Evolutionary conservation across 2,797 vertebrate species (phyloP).

Genomic region (Morelia viridis): DNA sequence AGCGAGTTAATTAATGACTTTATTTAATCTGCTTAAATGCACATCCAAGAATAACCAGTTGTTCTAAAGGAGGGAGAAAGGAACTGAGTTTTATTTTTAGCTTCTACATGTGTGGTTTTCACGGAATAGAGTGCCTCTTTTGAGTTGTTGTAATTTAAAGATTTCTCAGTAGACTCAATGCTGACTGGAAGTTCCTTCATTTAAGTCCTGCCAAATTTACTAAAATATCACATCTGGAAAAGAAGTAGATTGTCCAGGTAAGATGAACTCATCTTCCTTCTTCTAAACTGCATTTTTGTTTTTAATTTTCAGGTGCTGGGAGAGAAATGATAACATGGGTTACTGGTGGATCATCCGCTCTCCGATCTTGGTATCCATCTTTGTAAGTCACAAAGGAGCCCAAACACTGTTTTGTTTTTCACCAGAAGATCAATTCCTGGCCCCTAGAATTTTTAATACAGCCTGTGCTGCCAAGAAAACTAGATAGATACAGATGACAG

Average conservation of each 20-base stretch:
- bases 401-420: not conserved
- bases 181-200: not conserved
- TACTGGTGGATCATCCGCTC: conserved; percentile 96
- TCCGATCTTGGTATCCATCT: conserved; percentile 86
- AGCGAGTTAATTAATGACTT: not conserved
- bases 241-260: not conserved
- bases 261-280: not conserved
- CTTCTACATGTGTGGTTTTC: not conserved
- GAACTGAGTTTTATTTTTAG: not conserved
- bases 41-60: not conserved
- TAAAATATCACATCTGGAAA: not conserved
- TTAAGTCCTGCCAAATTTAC: not conserved
- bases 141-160: not conserved
- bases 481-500: not conserved
- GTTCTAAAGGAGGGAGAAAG: not conserved
- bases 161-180: not conserved
- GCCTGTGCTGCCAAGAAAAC: not conserved
- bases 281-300: not conserved
- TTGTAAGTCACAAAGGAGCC: conserved; percentile 78
- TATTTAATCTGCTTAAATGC: not conserved
- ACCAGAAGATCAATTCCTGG: not conserved
- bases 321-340: conserved; percentile 90
- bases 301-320: conserved; percentile 86
- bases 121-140: not conserved
- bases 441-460: not conserved